A percentile compares a stretch with the other conserved stretches of the same genome.
phyloP scores from a whole-genome alignment of 2,797 vertebrate genomes.

The Lophius americanus region DNA sequence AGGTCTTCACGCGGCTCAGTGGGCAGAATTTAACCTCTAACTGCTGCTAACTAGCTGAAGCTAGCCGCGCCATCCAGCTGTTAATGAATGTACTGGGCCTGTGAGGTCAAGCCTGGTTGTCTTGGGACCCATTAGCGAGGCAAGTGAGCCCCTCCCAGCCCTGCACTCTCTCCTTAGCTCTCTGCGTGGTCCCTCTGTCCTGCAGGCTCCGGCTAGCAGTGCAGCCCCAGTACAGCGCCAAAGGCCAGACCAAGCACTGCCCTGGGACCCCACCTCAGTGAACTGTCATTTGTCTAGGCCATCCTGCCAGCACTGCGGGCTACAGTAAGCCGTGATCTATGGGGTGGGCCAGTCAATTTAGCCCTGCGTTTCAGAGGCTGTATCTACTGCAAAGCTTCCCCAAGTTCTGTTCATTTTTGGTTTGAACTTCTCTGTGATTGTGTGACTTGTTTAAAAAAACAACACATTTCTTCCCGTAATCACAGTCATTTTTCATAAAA shows the following conservation, averaged over 20 bases:
- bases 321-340: conserved; percentile 77
- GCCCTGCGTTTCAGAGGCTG: conserved; percentile 36
- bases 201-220: conserved; percentile 56
- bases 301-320: conserved; percentile 51
- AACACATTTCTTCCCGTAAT: conserved; percentile 6
- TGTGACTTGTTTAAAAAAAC: conserved; percentile 6
- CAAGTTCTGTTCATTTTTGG: conserved; percentile 1
- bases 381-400: conserved; percentile 14
- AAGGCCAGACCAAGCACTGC: conserved; percentile 54
- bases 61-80: conserved; percentile 62
- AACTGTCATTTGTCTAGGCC: conserved; percentile 79
- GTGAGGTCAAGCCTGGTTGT: conserved; percentile 73
- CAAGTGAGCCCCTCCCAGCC: conserved; percentile 46
- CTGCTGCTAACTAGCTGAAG: conserved; percentile 42
- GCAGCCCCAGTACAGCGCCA: conserved; percentile 53
- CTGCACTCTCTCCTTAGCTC: conserved; percentile 21
- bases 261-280: conserved; percentile 70
- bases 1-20: conserved; percentile 8
- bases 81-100: conserved; percentile 76
- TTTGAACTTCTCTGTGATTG: neutral
- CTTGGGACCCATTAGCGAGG: conserved; percentile 80
- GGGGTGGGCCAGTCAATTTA: conserved; percentile 43
- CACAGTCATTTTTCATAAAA: conserved; percentile 37
- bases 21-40: conserved; percentile 45
- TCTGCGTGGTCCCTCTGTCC: conserved; percentile 51